These are phyloP conservation scores for Monomorium pharaonis DNA, from an alignment of 1,140 invertebrate species.

Conservation along the genomic window DNA sequence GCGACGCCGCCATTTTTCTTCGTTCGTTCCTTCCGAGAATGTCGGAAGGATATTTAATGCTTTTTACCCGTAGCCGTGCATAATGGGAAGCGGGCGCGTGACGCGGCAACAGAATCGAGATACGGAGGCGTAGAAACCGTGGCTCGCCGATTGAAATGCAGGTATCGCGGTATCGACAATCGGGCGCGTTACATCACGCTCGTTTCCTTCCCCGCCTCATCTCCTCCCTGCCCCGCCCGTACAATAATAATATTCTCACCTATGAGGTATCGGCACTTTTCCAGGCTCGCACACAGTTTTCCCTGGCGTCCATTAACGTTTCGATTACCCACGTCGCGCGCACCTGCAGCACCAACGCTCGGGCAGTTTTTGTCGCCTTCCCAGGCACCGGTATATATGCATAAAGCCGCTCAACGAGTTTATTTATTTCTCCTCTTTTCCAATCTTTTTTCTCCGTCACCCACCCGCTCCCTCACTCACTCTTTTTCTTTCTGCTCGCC, in stretches of 20 bases:
- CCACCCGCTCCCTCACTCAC: neutral
- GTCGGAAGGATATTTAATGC: neutral
- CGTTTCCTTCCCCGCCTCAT: too few relatives aligned
- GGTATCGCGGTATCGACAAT: conserved; percentile 39
- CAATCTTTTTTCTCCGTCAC: neutral
- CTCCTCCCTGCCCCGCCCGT: too few relatives aligned
- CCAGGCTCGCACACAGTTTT: conserved; percentile 38
- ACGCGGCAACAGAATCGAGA: conserved; percentile 33
- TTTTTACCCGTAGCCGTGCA: neutral
- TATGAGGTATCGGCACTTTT: conserved; percentile 20
- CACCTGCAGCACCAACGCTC: conserved; percentile 58
- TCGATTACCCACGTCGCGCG: conserved; percentile 73
- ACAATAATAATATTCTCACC: conserved; percentile 53
- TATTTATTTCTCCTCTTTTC: conserved; percentile 39
- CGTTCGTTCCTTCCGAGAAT: neutral
- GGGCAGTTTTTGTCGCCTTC: conserved; percentile 28
- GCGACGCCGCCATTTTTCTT: neutral
- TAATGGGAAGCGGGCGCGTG: conserved; percentile 15
- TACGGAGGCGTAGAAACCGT: conserved; percentile 21
- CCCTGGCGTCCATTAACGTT: conserved; percentile 72
- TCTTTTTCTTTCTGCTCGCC: neutral
- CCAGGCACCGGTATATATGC: conserved; percentile 14
- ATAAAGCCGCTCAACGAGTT: conserved; percentile 31
- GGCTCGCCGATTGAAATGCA: conserved; percentile 42
- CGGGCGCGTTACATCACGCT: neutral